Evolutionary conservation across 2,113 vertebrate genomes (phyloP), one percentile per base, ranked within the genome.

Genomic region (Peromyscus leucopus): DNA sequence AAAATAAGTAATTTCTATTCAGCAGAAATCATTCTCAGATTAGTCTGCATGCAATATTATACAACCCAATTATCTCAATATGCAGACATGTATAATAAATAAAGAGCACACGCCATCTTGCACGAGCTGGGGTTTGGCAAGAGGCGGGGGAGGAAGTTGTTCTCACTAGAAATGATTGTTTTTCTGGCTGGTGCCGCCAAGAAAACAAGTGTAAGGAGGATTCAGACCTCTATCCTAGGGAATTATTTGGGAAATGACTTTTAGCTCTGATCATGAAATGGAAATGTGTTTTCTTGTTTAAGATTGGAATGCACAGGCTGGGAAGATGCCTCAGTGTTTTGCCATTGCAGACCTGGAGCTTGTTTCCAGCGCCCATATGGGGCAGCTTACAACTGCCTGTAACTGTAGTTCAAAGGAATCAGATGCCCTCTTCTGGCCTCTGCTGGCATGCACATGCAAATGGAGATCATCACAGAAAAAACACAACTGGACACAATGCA

Each of bases 1-100:
- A 98, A 98, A 98, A 98, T 97, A 98, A 98, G 96, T 98, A 96
- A 98, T 98, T 98, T 98, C 98, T 98, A 97, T 98, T 98, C 98
- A 97, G 93, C 88, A 97, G 98, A 98, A 98, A 98, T 98, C 39
- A 98, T 98, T 98, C 98, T 98, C 97, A 94, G 95, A 97, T 98
- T 98, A 98, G 97, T 85, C 96, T 97, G 97, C 95, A 57, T 93
- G 97, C 95, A 95, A 97, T 98, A 98, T 98, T 98, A 97, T 79
- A 93, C 97, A 98, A 98, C 89, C 93, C 96, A 98, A 98, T 99
- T 99, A 98, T 98, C 98, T 98, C 97, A 95, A 98, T 97, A 98
- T 89, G 96, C 96, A 97, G 97, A 97, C 95, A 95, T 92, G 95
- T 98, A 95, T 98, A 96, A 98, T 98, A 98, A 98, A 98, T 98